Evolutionary conservation across 2,888 invertebrate species (phyloP).

Genomic region (Oxycera nigricornis): DNA sequence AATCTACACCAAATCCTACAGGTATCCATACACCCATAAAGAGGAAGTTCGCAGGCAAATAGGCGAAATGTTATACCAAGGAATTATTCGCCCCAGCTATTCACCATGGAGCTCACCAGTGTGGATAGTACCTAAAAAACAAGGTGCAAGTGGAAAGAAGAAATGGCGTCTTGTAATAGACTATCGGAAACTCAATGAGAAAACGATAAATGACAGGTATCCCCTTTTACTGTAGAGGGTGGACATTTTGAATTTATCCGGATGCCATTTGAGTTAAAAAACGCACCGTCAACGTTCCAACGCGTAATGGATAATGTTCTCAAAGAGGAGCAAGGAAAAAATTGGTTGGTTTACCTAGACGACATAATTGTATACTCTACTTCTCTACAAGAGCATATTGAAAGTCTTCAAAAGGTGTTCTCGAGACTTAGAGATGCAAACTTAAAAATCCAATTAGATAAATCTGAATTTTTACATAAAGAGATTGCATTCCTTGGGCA

Average conservation of each 20-base stretch:
- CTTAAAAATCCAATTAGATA: constrained; percentile 51
- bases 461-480: constrained; percentile 50
- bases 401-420: constrained; percentile 49
- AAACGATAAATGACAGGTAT: constrained; percentile 47
- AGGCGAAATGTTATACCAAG: neutral
- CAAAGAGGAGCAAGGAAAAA: constrained; percentile 47
- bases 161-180: constrained; percentile 50
- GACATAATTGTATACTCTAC: constrained; percentile 52
- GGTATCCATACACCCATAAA: neutral
- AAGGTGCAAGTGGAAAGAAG: constrained; percentile 8
- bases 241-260: constrained; percentile 39
- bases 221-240: no score
- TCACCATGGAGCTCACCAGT: constrained; percentile 14
- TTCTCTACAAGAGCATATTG: constrained; percentile 51
- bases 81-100: neutral
- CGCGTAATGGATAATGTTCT: constrained; percentile 48
- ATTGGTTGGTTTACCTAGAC: constrained; percentile 49
- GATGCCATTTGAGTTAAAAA: constrained; percentile 42
- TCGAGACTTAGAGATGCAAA: constrained; percentile 47
- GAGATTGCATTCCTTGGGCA: constrained; percentile 53
- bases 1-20: neutral
- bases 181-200: constrained; percentile 49
- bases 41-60: neutral
- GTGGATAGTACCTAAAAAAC: constrained; percentile 4
- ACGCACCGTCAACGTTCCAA: constrained; percentile 42